These are phyloP conservation scores for Macrotis lagotis DNA, from an alignment of 2,113 vertebrate species.

Conservation along the genomic window DNA sequence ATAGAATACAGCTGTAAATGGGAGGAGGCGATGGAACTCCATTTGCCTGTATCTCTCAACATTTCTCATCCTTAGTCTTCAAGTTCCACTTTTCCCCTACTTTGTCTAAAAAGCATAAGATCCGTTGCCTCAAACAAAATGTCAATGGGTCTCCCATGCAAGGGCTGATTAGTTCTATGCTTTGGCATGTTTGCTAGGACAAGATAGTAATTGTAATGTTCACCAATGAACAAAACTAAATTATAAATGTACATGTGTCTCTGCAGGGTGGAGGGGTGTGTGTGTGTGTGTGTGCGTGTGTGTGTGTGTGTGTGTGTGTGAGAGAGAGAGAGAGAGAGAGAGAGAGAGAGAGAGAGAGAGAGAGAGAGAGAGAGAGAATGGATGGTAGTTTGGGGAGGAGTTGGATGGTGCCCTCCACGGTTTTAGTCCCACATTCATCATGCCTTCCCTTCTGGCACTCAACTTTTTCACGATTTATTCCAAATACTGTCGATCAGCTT, in stretches of 20 bases:
- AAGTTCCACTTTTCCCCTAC: conserved; percentile 62
- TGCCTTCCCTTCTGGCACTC: conserved; percentile 82
- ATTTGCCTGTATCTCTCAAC: conserved; percentile 65
- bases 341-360: not conserved
- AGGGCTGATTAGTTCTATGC: not conserved
- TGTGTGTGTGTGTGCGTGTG: not conserved
- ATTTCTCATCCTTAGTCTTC: conserved; percentile 39
- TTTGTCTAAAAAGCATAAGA: conserved; percentile 73
- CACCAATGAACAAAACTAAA: conserved; percentile 58
- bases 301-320: not conserved
- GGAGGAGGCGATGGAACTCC: conserved; percentile 72
- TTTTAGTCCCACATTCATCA: conserved; percentile 71
- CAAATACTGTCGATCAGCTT: conserved; percentile 88
- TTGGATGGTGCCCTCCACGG: conserved; percentile 58
- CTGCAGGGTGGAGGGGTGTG: not conserved
- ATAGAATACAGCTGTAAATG: conserved; percentile 78
- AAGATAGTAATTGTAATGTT: conserved; percentile 52
- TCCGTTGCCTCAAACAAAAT: conserved; percentile 69
- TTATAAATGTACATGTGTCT: accelerated
- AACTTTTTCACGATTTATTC: conserved; percentile 85
- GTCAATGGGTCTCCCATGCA: conserved; percentile 51
- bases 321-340: not conserved
- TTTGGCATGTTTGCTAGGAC: conserved; percentile 22
- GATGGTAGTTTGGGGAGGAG: not conserved
- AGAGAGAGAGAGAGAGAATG: conserved; percentile 15